A percentile compares a stretch with the other conserved stretches of the same genome.
phyloP scores from a whole-genome alignment of 2,797 vertebrate species.

The Argyrosomus regius region DNA sequence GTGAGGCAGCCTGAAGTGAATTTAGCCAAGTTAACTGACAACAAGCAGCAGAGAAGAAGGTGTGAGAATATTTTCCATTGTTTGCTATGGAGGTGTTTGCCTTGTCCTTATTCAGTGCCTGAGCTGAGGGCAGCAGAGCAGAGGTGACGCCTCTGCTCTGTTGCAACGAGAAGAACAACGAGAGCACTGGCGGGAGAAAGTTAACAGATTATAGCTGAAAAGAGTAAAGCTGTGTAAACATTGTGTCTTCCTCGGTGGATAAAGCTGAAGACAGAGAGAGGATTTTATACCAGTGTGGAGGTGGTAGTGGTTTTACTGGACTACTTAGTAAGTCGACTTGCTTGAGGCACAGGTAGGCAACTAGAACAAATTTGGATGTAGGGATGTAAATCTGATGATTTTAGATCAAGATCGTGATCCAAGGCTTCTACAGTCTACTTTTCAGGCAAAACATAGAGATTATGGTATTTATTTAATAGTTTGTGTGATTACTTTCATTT shows the following conservation, averaged over 20 bases:
- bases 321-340: neutral
- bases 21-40: conserved; percentile 21
- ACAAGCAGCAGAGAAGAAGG: conserved; percentile 15
- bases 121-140: conserved; percentile 38
- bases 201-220: conserved; percentile 22
- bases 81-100: conserved; percentile 51
- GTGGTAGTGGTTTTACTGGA: conserved; percentile 20
- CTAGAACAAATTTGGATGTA: neutral
- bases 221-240: conserved; percentile 22
- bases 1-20: conserved; percentile 32
- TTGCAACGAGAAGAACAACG: neutral
- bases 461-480: no score
- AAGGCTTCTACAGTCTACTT: no score
- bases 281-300: conserved; percentile 24
- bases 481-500: no score
- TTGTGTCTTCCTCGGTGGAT: conserved; percentile 26
- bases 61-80: conserved; percentile 35
- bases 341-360: conserved; percentile 1
- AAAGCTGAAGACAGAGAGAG: conserved; percentile 18
- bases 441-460: no score
- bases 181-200: conserved; percentile 14
- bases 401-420: no score
- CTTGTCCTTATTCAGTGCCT: conserved; percentile 32
- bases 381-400: no score
- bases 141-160: conserved; percentile 6